Percentiles rank a stretch among this genome's conserved stretches.
Evolutionary conservation across 2,797 vertebrate species (phyloP).

Genomic region (Morelia viridis): DNA sequence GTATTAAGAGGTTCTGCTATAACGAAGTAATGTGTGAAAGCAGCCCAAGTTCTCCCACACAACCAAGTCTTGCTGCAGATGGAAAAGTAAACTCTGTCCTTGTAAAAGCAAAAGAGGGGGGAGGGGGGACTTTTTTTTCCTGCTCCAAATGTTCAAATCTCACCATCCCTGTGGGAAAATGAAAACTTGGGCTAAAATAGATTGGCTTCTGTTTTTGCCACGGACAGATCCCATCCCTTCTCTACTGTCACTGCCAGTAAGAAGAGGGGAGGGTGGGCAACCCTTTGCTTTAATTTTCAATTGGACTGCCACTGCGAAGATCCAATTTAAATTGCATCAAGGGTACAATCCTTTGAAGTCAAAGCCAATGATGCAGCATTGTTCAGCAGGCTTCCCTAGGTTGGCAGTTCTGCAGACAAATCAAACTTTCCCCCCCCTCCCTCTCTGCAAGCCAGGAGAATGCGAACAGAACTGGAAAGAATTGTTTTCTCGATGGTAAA

Average conservation of each 20-base stretch:
- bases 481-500: slow-evolving; percentile 21
- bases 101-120: neutral
- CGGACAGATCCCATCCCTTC: neutral
- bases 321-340: slow-evolving; percentile 15
- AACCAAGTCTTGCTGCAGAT: neutral
- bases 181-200: neutral
- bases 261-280: neutral
- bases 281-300: slow-evolving; percentile 46
- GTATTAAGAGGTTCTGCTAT: neutral
- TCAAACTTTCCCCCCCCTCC: neutral
- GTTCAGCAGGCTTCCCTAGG: neutral
- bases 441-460: slow-evolving; percentile 8
- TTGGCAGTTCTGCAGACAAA: slow-evolving; percentile 1
- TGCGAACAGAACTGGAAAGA: neutral
- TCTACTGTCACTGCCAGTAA: slow-evolving; percentile 19
- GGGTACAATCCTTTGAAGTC: slow-evolving; percentile 23
- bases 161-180: slow-evolving; percentile 3
- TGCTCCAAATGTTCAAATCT: slow-evolving; percentile 11
- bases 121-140: neutral
- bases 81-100: neutral
- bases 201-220: slow-evolving; percentile 5
- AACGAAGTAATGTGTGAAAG: neutral
- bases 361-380: slow-evolving; percentile 36
- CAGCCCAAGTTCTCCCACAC: neutral
- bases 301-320: slow-evolving; percentile 33